These are phyloP conservation scores for Leptinotarsa texana DNA, from an alignment of 1,140 invertebrate species.

Conservation along the genomic window DNA sequence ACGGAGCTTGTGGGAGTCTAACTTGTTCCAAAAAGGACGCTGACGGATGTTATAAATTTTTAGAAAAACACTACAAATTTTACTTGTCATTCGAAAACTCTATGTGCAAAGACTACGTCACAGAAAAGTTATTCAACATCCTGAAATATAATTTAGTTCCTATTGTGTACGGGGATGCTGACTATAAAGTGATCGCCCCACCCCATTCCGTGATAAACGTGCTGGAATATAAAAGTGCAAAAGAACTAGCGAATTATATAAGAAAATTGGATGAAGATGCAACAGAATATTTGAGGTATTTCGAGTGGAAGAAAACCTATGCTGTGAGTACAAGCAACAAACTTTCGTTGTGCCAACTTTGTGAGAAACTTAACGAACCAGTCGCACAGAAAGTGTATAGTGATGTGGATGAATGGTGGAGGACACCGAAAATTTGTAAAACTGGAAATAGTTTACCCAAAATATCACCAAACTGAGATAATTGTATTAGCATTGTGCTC, in stretches of 20 bases:
- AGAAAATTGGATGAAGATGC: slow-evolving; percentile 56
- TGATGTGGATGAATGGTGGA: slow-evolving; percentile 29
- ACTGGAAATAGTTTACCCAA: not conserved
- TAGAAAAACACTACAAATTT: slow-evolving; percentile 55
- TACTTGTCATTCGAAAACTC: slow-evolving; percentile 69
- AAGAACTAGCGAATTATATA: slow-evolving; percentile 61
- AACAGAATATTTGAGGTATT: slow-evolving; percentile 58
- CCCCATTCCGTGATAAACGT: slow-evolving; percentile 66
- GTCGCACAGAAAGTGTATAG: slow-evolving; percentile 11
- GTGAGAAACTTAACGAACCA: slow-evolving; percentile 24
- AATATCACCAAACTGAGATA: no score
- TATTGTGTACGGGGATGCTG: slow-evolving; percentile 61
- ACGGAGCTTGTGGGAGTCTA: slow-evolving; percentile 63
- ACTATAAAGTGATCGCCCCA: slow-evolving; percentile 62
- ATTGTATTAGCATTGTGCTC: no score
- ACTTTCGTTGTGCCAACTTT: slow-evolving; percentile 21
- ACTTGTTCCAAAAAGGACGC: slow-evolving; percentile 51
- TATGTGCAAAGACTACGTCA: slow-evolving; percentile 61
- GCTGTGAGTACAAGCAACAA: slow-evolving; percentile 6
- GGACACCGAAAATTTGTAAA: not conserved
- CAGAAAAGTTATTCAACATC: slow-evolving; percentile 62
- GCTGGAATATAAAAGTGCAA: slow-evolving; percentile 58
- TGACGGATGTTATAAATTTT: slow-evolving; percentile 53
- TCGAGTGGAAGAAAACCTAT: slow-evolving; percentile 55
- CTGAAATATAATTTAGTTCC: slow-evolving; percentile 59